phyloP scores from a whole-genome alignment of 2,113 vertebrate genomes.

The Henicopernis longicauda region DNA sequence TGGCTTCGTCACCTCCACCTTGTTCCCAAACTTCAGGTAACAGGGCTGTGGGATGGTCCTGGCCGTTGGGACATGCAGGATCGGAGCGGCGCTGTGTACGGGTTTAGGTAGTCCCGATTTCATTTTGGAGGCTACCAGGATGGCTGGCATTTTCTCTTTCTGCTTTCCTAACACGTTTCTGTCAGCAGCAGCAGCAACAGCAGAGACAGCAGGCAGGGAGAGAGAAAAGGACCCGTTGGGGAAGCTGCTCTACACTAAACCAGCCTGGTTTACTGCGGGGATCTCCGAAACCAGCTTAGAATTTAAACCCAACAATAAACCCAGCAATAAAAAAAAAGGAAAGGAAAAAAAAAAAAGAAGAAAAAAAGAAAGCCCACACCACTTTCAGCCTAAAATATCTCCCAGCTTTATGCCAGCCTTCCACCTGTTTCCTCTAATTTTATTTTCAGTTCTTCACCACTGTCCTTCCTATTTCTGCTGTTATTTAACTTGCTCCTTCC shows the following conservation, averaged over 20 bases:
- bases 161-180: conserved; percentile 76
- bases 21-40: conserved; percentile 80
- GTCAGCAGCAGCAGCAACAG: conserved; percentile 68
- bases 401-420: not conserved
- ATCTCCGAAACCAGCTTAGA: not conserved
- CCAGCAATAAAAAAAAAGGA: not conserved
- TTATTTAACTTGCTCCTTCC: conserved; percentile 40
- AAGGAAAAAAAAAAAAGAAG: too few species aligned
- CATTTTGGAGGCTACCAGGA: conserved; percentile 95
- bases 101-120: conserved; percentile 98
- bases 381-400: not conserved
- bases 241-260: not conserved
- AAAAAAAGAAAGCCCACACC: not conserved
- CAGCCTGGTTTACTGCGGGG: not conserved
- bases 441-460: conserved; percentile 32
- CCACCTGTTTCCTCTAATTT: conserved; percentile 52
- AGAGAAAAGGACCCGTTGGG: conserved; percentile 21
- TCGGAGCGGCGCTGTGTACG: conserved; percentile 90
- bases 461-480: conserved; percentile 28
- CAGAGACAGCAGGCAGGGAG: conserved; percentile 64
- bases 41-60: conserved; percentile 81
- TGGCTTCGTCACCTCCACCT: conserved; percentile 80
- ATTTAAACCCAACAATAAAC: not conserved
- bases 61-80: conserved; percentile 82
- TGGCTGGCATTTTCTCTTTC: conserved; percentile 91